Conservation (phyloP, 2,113 vertebrate genomes). For the Rhagologus leucostigma region DNA sequence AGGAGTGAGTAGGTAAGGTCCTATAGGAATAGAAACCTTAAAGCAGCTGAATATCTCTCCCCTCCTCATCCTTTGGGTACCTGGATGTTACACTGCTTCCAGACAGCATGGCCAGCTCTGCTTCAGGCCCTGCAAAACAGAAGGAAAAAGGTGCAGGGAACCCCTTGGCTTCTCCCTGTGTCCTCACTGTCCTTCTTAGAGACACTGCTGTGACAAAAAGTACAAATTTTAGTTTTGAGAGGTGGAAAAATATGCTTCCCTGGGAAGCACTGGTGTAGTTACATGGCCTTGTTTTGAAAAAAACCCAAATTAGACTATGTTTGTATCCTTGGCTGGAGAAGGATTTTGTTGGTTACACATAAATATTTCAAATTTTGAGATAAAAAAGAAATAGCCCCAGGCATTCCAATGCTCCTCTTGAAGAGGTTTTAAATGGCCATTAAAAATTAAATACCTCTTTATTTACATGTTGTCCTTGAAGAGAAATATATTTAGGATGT, state of each 20-base stretch:
- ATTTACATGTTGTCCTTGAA: neutral
- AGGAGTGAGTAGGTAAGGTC: neutral
- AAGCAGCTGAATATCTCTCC: neutral
- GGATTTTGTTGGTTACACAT: neutral
- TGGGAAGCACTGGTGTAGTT: neutral
- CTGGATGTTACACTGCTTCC: neutral
- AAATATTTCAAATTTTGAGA: neutral
- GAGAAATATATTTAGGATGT: neutral
- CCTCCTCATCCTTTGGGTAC: neutral
- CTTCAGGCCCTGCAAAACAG: neutral
- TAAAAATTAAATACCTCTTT: constrained; percentile 1
- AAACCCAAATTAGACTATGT: neutral
- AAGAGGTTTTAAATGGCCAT: neutral
- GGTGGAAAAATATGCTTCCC: neutral
- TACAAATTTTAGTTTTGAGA: neutral
- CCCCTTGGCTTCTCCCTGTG: neutral
- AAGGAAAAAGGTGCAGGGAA: neutral
- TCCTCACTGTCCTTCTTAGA: neutral
- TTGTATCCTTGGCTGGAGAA: neutral
- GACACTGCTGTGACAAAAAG: neutral
- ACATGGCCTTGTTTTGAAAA: neutral
- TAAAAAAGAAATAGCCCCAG: neutral
- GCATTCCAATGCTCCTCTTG: neutral
- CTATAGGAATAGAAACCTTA: neutral
- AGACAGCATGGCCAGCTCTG: neutral